Evolutionary conservation across 2,113 vertebrate genomes (phyloP).

Genomic region (Phasianus colchicus): DNA sequence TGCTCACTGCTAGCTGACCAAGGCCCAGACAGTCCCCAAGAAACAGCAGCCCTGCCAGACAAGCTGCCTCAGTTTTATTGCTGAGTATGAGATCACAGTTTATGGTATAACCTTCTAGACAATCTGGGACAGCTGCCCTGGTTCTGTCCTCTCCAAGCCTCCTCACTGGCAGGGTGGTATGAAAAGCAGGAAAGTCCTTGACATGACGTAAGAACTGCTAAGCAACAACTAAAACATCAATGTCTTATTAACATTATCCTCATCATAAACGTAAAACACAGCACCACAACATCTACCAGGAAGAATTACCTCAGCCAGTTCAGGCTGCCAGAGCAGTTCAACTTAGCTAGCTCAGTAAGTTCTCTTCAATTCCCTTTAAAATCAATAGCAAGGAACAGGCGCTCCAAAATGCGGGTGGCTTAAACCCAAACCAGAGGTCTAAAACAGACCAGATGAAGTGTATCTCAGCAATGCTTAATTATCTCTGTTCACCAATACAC

Average conservation of each 20-base stretch:
- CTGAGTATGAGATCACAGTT: not conserved
- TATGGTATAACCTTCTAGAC: not conserved
- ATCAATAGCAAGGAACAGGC: not conserved
- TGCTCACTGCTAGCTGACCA: not conserved
- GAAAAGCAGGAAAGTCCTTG: not conserved
- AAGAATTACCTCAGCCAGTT: not conserved
- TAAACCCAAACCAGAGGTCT: not conserved
- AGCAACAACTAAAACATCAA: not conserved
- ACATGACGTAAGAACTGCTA: not conserved
- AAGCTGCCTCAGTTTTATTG: not conserved
- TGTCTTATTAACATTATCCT: not conserved
- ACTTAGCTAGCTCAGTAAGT: not conserved
- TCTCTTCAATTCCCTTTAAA: not conserved
- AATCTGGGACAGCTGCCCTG: not conserved
- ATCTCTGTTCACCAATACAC: not conserved
- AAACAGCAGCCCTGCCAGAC: not conserved
- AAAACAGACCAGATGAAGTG: not conserved
- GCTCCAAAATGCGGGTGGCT: accelerated
- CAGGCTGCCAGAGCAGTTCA: not conserved
- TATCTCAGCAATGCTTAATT: not conserved
- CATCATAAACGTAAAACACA: not conserved
- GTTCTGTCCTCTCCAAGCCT: not conserved
- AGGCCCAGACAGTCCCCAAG: not conserved
- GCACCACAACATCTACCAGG: not conserved
- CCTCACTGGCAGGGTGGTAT: not conserved